Evolutionary conservation across 2,113 vertebrate genomes (phyloP).

Genomic region (Upupa epops): DNA sequence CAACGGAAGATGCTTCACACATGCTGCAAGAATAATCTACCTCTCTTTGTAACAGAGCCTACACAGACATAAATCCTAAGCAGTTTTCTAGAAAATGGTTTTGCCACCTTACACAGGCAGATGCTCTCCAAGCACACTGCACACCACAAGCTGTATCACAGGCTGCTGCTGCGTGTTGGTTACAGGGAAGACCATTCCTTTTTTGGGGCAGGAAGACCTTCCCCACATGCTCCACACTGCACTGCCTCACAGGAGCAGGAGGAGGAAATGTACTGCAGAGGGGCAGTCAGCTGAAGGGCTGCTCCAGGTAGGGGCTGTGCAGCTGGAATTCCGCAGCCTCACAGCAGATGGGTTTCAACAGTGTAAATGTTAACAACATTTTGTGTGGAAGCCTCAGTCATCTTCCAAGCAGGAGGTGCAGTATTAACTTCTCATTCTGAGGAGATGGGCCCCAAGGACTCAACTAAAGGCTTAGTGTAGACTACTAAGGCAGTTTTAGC

Average conservation of each 20-base stretch:
- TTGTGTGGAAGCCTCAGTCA: not conserved
- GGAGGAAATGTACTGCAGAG: not conserved
- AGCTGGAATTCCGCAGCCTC: rapidly evolving
- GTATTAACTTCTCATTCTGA: not conserved
- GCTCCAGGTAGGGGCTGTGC: rapidly evolving
- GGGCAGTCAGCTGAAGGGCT: not conserved
- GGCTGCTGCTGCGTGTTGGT: not conserved
- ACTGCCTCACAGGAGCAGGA: rapidly evolving
- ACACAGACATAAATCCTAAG: not conserved
- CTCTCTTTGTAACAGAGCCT: not conserved
- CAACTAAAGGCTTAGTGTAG: not conserved
- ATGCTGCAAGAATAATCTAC: not conserved
- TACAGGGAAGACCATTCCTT: no score
- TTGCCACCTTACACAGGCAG: not conserved
- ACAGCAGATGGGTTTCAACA: rapidly evolving
- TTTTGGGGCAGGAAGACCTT: not conserved
- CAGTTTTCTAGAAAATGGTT: not conserved
- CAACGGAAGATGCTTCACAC: not conserved
- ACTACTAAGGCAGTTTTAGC: not conserved
- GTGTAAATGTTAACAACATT: rapidly evolving
- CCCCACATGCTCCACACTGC: not conserved
- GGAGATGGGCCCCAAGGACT: not conserved
- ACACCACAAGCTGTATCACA: not conserved
- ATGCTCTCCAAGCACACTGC: not conserved
- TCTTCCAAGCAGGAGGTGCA: not conserved